A percentile compares a stretch with the other conserved stretches of the same genome.
Evolutionary conservation across 2,888 invertebrate species (phyloP).

Genomic region (Cephus pygmeus): DNA sequence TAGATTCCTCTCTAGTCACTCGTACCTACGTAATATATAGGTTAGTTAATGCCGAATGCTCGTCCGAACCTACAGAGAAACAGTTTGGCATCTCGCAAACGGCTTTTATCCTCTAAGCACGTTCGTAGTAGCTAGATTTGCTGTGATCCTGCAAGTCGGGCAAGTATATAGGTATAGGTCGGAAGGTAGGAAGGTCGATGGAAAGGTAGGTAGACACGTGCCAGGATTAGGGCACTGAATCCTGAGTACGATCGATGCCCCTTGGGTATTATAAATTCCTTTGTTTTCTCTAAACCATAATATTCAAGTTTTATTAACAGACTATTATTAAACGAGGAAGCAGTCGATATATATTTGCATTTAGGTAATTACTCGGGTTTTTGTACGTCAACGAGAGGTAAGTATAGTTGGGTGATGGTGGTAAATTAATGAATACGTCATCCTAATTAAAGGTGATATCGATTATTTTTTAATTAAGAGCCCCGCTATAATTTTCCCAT

Average conservation of each 20-base stretch:
- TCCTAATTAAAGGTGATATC: conserved; percentile 27
- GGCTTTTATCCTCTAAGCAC: neutral
- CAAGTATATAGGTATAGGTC: neutral
- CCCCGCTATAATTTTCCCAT: conserved; percentile 24
- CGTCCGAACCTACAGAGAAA: neutral
- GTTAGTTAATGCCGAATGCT: neutral
- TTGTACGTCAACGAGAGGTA: neutral
- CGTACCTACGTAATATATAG: no score
- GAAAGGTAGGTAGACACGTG: neutral
- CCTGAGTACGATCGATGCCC: neutral
- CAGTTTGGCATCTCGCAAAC: neutral
- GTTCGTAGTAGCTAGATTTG: neutral
- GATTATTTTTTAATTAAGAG: conserved; percentile 31
- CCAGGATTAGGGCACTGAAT: neutral
- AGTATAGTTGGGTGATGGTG: neutral
- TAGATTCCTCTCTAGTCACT: neutral
- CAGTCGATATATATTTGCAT: neutral
- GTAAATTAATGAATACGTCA: neutral
- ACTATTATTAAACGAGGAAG: neutral
- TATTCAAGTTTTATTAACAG: neutral
- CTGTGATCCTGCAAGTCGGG: neutral
- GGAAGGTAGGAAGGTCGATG: neutral
- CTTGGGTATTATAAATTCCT: neutral
- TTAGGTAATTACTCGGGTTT: neutral
- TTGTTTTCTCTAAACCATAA: neutral